Evolutionary conservation across 2,113 vertebrate species (phyloP).

Genomic region (Phalacrocorax pelagicus): DNA sequence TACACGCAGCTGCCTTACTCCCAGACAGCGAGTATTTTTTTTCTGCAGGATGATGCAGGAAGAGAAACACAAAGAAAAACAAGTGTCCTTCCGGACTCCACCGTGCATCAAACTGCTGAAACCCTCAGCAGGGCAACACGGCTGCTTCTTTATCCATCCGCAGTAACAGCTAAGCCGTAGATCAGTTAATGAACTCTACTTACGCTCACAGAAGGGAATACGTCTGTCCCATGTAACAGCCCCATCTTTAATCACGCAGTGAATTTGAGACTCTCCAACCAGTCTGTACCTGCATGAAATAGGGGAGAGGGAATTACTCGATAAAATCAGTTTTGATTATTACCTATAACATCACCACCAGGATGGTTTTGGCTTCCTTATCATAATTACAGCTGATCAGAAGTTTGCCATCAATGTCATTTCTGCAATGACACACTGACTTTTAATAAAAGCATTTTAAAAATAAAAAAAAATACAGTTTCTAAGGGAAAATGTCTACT

Average conservation of each 20-base stretch:
- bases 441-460: background rate
- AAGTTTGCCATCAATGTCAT: background rate
- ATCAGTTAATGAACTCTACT: background rate
- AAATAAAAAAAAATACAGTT: background rate
- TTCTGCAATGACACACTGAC: background rate
- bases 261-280: background rate
- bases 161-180: accelerated
- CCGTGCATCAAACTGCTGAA: accelerated
- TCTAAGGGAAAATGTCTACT: background rate
- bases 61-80: background rate
- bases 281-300: slow-evolving; percentile 19
- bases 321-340: background rate
- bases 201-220: slow-evolving; percentile 12
- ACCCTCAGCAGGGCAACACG: background rate
- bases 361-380: background rate
- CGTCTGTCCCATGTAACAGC: background rate
- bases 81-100: background rate
- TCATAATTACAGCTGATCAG: background rate
- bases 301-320: background rate
- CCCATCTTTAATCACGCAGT: background rate
- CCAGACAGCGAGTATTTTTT: background rate
- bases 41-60: background rate
- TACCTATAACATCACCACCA: background rate
- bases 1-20: background rate
- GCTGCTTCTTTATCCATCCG: background rate